Evolutionary conservation across 2,888 invertebrate species (phyloP), one percentile per base, ranked within the genome.

Genomic region (Timema cristinae): DNA sequence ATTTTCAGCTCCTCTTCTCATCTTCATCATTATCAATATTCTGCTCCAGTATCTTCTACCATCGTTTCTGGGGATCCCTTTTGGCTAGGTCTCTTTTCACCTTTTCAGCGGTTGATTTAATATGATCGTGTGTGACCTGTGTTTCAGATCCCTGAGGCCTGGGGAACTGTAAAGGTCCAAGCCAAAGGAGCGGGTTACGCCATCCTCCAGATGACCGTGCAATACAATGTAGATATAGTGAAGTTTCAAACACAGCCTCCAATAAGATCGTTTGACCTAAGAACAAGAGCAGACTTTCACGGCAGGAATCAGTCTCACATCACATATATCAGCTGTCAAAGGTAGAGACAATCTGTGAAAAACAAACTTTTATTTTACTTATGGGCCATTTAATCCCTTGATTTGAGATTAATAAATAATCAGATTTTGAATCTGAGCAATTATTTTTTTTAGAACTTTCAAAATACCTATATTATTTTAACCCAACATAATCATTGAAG

Each of bases 241-340:
- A 88, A 89, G 80, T 94, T 93, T 86, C 93, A 94, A 83, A 95
- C 94, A 0, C 85, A 87, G 77, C 96, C 96, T 56, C 95, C 96
- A 0, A 84, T 89, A 49, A 85, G 83, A 63, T 89, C 95, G n/a
- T 98, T 97, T 83, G 88, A 89, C 74, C 85, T 98, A 72, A 83
- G 85, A 67, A 88, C 94, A 4, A 87, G 87, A 76, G 92, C 93
- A 56, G 85, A 89, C 79, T 93, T 91, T 84, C 88, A 90, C 80
- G 97, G 97, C 70, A 87, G 95, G 80, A 98, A 98, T 86, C 93
- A 94, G 86, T 97, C 97, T 80, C 94, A 94, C 79, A 93, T 97
- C 79, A 89, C 91, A 66, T 94, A 94, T 83, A 86, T 89, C 75
- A 89, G 91, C 70, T 97, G 97, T 82, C 94, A 95, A 81, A 91